Evolutionary conservation across 2,113 vertebrate genomes (phyloP).

Genomic region (Mionectes macconnelli): DNA sequence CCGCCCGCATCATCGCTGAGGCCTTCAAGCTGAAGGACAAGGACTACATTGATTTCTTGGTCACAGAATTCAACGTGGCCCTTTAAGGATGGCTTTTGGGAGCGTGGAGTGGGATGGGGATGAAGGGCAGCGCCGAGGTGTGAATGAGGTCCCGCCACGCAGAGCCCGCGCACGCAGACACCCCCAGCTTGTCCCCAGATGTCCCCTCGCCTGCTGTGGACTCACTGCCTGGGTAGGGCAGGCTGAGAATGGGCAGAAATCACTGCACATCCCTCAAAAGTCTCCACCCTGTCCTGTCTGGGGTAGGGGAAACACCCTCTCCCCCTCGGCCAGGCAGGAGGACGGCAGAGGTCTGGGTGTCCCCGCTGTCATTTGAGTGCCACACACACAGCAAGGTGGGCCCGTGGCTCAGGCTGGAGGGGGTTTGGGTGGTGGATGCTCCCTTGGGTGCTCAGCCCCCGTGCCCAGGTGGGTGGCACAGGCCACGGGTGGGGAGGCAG

Average conservation of each 20-base stretch:
- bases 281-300: neutral
- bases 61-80: conserved; percentile 95
- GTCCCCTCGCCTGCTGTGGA: neutral
- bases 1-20: conserved; percentile 92
- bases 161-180: neutral
- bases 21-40: conserved; percentile 96
- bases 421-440: rapidly evolving
- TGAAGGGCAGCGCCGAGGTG: neutral
- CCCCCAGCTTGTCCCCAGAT: neutral
- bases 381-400: conserved; percentile 13
- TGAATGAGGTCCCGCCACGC: neutral
- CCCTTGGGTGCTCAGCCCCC: rapidly evolving
- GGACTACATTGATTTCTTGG: conserved; percentile 92
- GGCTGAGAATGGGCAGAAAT: neutral
- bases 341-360: neutral
- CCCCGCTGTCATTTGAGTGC: conserved; percentile 49
- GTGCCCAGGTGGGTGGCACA: neutral
- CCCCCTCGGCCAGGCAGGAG: neutral
- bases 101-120: neutral
- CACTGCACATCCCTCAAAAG: neutral
- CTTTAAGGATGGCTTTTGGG: conserved; percentile 72
- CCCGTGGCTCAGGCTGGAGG: neutral
- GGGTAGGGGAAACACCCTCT: neutral
- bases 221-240: neutral
- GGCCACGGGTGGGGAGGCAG: neutral